Conservation (phyloP, 2,113 vertebrate genomes). For the human (Homo sapiens) region GRCh38 chr4:82936501-82937000, state of each 20-base stretch:
- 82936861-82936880: not conserved
- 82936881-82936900: not conserved
- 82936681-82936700: not conserved
- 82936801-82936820: not conserved
- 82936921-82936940: not conserved
- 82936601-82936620: not conserved
- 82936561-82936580: constrained; percentile 4
- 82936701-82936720: constrained; percentile 17
- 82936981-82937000: not conserved
- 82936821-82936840: not conserved
- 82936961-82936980: not conserved
- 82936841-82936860: not conserved
- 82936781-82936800: not conserved
- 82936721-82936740: not conserved
- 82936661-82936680: too few species aligned
- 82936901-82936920: not conserved
- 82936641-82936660: too few species aligned
- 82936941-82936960: not conserved
- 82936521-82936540: not conserved
- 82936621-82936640: not conserved
- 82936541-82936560: not conserved
- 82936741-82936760: not conserved
- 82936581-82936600: constrained; percentile 1
- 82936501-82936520: not conserved
- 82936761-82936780: not conserved